These are phyloP conservation scores for Lymantria monacha DNA, from an alignment of 2,888 invertebrate species.

Conservation along the genomic window DNA sequence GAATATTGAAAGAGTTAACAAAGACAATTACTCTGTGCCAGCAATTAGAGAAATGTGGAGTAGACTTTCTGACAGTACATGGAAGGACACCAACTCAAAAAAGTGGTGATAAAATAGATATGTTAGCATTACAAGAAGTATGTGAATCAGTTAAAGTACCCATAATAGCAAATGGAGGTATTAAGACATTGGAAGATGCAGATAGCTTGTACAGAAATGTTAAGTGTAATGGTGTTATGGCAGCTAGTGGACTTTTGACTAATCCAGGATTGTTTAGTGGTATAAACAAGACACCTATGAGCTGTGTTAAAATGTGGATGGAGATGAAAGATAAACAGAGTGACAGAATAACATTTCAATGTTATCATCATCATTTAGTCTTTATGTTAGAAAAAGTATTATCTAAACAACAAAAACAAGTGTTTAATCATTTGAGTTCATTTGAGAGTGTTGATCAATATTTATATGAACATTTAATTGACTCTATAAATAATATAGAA, in stretches of 20 bases:
- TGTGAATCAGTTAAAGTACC: conserved; percentile 89
- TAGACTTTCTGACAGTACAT: conserved; percentile 94
- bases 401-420: conserved; percentile 85
- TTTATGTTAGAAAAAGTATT: conserved; percentile 96
- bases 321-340: conserved; percentile 84
- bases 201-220: conserved; percentile 84
- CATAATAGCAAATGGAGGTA: conserved; percentile 95
- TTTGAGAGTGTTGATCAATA: conserved; percentile 87
- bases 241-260: conserved; percentile 92
- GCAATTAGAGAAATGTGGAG: conserved; percentile 92
- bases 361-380: conserved; percentile 97
- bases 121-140: conserved; percentile 86
- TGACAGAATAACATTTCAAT: conserved; percentile 88
- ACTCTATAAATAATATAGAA: conserved; percentile 29
- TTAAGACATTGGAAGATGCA: conserved; percentile 88
- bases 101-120: conserved; percentile 87
- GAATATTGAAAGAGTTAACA: conserved; percentile 86
- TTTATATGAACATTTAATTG: conserved; percentile 83
- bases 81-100: conserved; percentile 94
- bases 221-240: conserved; percentile 94
- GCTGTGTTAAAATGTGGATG: conserved; percentile 92
- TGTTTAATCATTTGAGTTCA: conserved; percentile 89
- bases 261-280: conserved; percentile 96
- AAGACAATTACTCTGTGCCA: conserved; percentile 91
- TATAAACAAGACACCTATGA: conserved; percentile 84